phyloP scores from a whole-genome alignment of 1,140 invertebrate genomes.

The Geopemphigus sp. region DNA sequence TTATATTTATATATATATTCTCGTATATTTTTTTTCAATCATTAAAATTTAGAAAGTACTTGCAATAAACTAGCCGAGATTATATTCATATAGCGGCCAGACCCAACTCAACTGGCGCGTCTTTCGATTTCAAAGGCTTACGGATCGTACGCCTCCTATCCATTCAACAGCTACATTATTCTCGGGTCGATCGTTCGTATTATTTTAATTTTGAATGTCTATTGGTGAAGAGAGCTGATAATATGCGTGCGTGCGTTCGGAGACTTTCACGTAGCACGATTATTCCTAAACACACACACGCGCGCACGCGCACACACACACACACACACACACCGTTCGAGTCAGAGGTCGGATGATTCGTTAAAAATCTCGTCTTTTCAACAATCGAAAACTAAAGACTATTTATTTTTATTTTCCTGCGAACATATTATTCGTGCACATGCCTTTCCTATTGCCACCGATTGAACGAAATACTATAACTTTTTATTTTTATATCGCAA shows the following conservation, averaged over 20 bases:
- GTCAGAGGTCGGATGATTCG: constrained; percentile 37
- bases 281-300: neutral
- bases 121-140: constrained; percentile 8
- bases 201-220: constrained; percentile 18
- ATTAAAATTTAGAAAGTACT: too few relatives aligned
- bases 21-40: too few relatives aligned
- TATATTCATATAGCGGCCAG: too few relatives aligned
- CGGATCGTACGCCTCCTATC: neutral
- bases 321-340: neutral
- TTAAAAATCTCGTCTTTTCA: constrained; percentile 16
- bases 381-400: neutral
- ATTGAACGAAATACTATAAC: neutral
- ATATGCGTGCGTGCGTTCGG: neutral
- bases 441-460: neutral
- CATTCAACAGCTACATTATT: constrained; percentile 1
- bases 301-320: neutral
- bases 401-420: neutral
- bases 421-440: neutral
- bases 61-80: too few relatives aligned
- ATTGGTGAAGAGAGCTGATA: constrained; percentile 21
- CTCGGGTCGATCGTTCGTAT: neutral
- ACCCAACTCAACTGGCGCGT: neutral
- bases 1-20: too few relatives aligned
- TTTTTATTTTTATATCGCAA: too few relatives aligned
- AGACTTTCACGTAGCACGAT: constrained; percentile 44